phyloP scores from a whole-genome alignment of 2,113 vertebrate species.

The Acrocephalus arundinaceus region DNA sequence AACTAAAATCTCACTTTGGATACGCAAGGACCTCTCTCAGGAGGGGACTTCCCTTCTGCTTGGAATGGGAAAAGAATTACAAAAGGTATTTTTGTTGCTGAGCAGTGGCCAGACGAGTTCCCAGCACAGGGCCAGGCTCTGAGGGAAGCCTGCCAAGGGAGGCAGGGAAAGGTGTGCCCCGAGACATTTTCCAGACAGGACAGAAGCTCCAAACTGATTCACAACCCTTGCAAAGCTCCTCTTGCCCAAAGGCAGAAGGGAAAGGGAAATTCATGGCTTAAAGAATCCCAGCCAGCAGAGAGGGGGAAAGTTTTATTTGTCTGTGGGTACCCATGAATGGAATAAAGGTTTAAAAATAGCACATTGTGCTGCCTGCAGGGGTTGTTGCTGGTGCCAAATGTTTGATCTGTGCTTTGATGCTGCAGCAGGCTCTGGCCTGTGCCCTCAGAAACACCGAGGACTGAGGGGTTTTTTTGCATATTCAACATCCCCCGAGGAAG shows the following conservation, averaged over 20 bases:
- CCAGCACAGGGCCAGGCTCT: background rate
- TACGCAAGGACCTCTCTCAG: background rate
- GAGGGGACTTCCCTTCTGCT: background rate
- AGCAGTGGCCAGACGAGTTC: background rate
- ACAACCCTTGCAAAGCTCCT: background rate
- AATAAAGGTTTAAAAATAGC: constrained; percentile 22
- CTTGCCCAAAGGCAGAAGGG: background rate
- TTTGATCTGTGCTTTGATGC: background rate
- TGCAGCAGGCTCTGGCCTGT: constrained; percentile 12
- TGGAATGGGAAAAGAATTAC: background rate
- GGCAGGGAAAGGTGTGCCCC: background rate
- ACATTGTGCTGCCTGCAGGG: background rate
- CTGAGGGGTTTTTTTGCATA: background rate
- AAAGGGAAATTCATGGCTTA: background rate
- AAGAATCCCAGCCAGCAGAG: background rate
- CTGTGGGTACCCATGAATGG: background rate
- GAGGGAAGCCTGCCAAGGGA: background rate
- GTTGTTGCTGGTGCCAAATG: background rate
- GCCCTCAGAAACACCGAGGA: background rate
- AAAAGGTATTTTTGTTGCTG: background rate
- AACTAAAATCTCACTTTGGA: background rate
- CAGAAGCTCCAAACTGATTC: background rate
- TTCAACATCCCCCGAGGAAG: background rate
- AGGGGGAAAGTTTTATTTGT: background rate
- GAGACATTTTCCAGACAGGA: constrained; percentile 1